Percentiles rank a stretch among this genome's conserved stretches.
Evolutionary conservation across 2,113 vertebrate genomes (phyloP).

Genomic region (Laticauda colubrina): DNA sequence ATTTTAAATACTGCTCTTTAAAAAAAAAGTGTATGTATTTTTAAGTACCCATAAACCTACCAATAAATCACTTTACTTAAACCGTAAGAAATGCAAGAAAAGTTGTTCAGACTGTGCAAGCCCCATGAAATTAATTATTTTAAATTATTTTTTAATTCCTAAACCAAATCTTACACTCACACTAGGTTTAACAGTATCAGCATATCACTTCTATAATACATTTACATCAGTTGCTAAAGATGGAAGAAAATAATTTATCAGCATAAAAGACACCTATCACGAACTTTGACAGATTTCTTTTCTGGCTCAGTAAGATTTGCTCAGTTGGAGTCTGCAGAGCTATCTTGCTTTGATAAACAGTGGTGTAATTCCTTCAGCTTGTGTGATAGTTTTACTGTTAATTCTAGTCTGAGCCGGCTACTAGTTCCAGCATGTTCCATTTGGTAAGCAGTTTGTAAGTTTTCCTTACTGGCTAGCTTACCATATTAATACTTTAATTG

Average conservation of each 20-base stretch:
- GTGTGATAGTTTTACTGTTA: conserved; percentile 43
- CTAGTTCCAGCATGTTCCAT: conserved; percentile 1
- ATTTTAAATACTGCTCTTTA: not conserved
- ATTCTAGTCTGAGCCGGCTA: conserved; percentile 26
- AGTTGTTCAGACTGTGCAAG: conserved; percentile 9
- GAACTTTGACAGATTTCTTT: conserved; percentile 51
- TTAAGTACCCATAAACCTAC: not conserved
- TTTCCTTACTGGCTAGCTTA: not conserved
- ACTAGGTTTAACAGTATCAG: conserved; percentile 10
- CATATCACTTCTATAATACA: conserved; percentile 13
- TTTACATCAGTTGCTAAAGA: conserved; percentile 36
- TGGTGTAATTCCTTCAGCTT: conserved; percentile 33
- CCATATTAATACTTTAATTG: conserved; percentile 20
- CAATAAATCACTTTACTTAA: conserved; percentile 10
- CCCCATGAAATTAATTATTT: conserved; percentile 27
- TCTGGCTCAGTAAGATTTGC: conserved; percentile 47
- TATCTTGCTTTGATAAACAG: conserved; percentile 27
- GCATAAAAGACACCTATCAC: conserved; percentile 43
- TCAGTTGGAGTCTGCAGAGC: conserved; percentile 32
- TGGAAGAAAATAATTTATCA: conserved; percentile 48
- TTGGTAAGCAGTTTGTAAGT: not conserved
- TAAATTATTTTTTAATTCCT: conserved; percentile 41
- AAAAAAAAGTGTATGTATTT: not conserved
- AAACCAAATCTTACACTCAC: conserved; percentile 23
- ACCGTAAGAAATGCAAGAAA: not conserved